Conservation (phyloP, 2,113 vertebrate species). For the Peromyscus maniculatus region DNA sequence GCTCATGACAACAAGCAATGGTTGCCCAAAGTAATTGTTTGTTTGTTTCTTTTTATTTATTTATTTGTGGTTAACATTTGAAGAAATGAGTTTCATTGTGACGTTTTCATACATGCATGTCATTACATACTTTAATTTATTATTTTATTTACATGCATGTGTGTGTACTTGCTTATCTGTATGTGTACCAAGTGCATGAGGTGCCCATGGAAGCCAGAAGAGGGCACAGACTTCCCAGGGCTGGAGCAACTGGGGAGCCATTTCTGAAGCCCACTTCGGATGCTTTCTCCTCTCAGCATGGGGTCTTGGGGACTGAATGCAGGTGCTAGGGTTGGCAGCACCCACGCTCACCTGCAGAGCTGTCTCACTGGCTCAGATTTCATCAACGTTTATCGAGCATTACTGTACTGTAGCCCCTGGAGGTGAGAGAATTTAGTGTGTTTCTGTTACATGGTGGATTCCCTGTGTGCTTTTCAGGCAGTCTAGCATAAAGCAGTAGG, state of each 20-base stretch:
- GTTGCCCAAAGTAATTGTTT: background rate
- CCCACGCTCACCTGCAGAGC: background rate
- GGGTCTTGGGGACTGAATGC: background rate
- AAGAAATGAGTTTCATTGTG: background rate
- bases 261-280: rapidly evolving
- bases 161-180: background rate
- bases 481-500: background rate
- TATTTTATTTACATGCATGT: background rate
- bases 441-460: background rate
- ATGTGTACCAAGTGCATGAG: background rate
- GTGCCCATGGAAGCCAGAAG: background rate
- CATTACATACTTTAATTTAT: background rate
- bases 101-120: background rate
- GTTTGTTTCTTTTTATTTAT: background rate
- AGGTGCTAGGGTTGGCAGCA: background rate
- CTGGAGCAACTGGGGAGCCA: background rate
- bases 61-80: background rate
- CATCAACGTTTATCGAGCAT: background rate
- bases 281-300: background rate
- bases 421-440: background rate
- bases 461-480: background rate
- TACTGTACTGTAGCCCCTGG: background rate
- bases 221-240: background rate
- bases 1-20: background rate
- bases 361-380: background rate